Conservation (phyloP, 2,113 vertebrate genomes). For the Mugil cephalus region DNA sequence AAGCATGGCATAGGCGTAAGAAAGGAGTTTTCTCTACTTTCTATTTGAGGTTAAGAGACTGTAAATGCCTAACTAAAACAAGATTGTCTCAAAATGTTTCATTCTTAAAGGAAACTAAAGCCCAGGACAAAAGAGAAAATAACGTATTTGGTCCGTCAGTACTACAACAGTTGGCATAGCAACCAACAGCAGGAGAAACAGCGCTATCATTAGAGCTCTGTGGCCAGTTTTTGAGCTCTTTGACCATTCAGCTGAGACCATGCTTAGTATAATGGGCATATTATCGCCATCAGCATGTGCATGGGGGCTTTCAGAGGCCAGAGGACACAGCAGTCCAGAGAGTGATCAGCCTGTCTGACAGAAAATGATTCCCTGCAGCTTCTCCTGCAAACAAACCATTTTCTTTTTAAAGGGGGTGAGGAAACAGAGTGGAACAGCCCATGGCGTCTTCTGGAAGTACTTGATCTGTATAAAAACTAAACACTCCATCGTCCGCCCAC, state of each 20-base stretch:
- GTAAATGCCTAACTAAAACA: not conserved
- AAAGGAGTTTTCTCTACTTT: not conserved
- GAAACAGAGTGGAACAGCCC: constrained; percentile 43
- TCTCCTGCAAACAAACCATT: constrained; percentile 50
- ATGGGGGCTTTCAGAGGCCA: constrained; percentile 35
- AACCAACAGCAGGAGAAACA: constrained; percentile 31
- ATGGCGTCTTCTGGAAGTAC: constrained; percentile 52
- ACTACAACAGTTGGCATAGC: constrained; percentile 32
- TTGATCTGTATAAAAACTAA: constrained; percentile 59
- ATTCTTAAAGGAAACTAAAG: not conserved
- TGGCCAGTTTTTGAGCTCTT: constrained; percentile 2
- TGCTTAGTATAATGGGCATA: constrained; percentile 27
- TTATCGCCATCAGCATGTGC: constrained; percentile 37
- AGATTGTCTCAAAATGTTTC: not conserved
- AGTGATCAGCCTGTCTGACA: constrained; percentile 13
- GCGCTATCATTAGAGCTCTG: constrained; percentile 1
- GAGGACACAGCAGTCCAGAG: constrained; percentile 29
- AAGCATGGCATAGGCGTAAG: too few species aligned
- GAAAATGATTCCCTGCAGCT: constrained; percentile 56
- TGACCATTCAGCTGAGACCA: constrained; percentile 21
- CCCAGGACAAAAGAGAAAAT: constrained; percentile 9
- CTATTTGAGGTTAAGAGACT: not conserved
- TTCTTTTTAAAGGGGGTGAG: constrained; percentile 38
- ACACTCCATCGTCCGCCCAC: constrained; percentile 49
- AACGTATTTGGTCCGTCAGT: not conserved